Conservation (phyloP, 2,888 invertebrate genomes). For the Drosophila picticornis region DNA sequence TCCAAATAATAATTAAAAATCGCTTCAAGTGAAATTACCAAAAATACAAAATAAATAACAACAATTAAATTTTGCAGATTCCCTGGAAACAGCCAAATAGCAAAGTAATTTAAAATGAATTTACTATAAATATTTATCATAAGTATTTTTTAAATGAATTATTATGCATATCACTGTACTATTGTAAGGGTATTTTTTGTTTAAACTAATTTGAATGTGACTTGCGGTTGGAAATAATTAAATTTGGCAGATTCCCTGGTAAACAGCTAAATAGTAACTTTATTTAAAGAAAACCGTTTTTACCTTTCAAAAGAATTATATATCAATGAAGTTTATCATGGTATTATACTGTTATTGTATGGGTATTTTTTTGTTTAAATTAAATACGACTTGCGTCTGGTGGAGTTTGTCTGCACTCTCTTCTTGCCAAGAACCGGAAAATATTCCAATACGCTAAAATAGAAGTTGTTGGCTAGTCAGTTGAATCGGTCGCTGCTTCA, state of each 20-base stretch:
- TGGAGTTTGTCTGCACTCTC: constrained; percentile 48
- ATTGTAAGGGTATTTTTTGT: neutral
- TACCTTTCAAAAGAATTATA: neutral
- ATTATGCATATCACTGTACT: neutral
- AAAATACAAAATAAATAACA: constrained; percentile 9
- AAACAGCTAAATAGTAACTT: constrained; percentile 35
- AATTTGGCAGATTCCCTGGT: constrained; percentile 24
- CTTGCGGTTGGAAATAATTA: constrained; percentile 10
- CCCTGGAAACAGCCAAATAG: constrained; percentile 35
- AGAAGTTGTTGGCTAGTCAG: constrained; percentile 59
- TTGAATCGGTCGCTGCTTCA: constrained; percentile 57
- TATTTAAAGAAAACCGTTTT: constrained; percentile 14
- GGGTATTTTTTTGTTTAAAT: neutral
- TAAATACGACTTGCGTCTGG: neutral
- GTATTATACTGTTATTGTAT: neutral
- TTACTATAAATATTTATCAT: constrained; percentile 5
- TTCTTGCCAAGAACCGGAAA: constrained; percentile 54
- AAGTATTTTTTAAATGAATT: neutral
- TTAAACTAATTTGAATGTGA: neutral
- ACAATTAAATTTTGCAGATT: constrained; percentile 22
- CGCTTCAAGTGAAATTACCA: constrained; percentile 57
- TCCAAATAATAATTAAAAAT: constrained; percentile 54
- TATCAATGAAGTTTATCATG: neutral
- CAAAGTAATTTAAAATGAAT: constrained; percentile 41
- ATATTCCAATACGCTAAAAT: constrained; percentile 42